Percentiles rank a stretch among this genome's conserved stretches.
phyloP scores from a whole-genome alignment of 37 sponge, comb jelly and placozoan species.

The Crambe crambe region DNA sequence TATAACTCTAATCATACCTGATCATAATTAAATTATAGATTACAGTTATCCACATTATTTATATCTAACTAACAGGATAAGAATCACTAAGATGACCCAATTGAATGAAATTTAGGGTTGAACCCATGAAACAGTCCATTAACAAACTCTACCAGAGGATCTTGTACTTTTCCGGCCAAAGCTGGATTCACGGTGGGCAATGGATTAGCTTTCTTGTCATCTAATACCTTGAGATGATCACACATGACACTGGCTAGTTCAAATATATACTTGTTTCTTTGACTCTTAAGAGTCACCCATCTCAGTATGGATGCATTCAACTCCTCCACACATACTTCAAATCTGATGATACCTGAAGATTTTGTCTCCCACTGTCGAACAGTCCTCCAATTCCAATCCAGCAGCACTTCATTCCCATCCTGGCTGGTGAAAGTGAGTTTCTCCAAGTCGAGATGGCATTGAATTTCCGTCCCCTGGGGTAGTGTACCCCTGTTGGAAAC shows the following conservation, averaged over 20 bases:
- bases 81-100: not conserved
- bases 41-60: no score
- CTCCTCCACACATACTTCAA: not conserved
- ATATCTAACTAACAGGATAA: no score
- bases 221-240: not conserved
- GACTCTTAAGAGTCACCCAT: not conserved
- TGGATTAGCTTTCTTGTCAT: not conserved
- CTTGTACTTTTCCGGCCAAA: not conserved
- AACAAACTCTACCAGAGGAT: slow-evolving; percentile 1
- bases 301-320: not conserved
- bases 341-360: not conserved
- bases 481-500: not conserved
- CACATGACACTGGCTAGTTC: not conserved
- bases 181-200: not conserved
- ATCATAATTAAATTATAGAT: no score
- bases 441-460: not conserved
- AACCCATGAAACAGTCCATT: not conserved
- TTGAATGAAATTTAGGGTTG: not conserved
- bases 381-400: not conserved
- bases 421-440: not conserved
- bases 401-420: not conserved
- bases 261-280: not conserved
- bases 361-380: not conserved
- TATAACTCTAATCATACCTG: no score
- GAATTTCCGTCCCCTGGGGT: not conserved